phyloP scores from a whole-genome alignment of 2,888 invertebrate species.

The Rhorus exstirpatorius region DNA sequence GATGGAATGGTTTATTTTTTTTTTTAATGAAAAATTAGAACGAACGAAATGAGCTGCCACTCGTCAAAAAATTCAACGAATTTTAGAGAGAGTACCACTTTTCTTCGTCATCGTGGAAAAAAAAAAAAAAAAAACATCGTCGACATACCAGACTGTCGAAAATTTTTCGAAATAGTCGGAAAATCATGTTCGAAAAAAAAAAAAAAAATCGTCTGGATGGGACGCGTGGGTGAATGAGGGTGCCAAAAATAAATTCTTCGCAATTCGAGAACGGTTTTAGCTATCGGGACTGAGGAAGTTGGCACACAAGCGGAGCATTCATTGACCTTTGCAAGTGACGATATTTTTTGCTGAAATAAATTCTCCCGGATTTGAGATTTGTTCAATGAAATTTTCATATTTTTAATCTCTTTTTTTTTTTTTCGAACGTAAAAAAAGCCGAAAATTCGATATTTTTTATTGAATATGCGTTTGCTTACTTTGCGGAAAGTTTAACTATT shows the following conservation, averaged over 20 bases:
- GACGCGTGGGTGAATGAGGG: neutral
- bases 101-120: constrained; percentile 2
- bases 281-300: constrained; percentile 20
- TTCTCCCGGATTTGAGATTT: no score
- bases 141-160: constrained; percentile 6
- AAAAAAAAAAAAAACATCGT: constrained; percentile 1
- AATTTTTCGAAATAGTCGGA: constrained; percentile 5
- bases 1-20: no score
- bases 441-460: no score
- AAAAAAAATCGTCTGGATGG: constrained; percentile 18
- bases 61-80: constrained; percentile 1
- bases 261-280: constrained; percentile 37
- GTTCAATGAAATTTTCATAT: no score
- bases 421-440: no score
- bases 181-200: constrained; percentile 11
- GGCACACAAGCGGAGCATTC: constrained; percentile 35
- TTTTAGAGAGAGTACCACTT: neutral
- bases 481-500: no score
- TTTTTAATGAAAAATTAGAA: no score
- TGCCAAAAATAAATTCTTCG: constrained; percentile 44
- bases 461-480: no score
- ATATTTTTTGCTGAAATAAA: neutral
- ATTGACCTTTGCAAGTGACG: constrained; percentile 20
- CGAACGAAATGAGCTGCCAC: neutral
- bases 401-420: no score